phyloP scores from a whole-genome alignment of 2,113 vertebrate species.

The Microtus montanus region DNA sequence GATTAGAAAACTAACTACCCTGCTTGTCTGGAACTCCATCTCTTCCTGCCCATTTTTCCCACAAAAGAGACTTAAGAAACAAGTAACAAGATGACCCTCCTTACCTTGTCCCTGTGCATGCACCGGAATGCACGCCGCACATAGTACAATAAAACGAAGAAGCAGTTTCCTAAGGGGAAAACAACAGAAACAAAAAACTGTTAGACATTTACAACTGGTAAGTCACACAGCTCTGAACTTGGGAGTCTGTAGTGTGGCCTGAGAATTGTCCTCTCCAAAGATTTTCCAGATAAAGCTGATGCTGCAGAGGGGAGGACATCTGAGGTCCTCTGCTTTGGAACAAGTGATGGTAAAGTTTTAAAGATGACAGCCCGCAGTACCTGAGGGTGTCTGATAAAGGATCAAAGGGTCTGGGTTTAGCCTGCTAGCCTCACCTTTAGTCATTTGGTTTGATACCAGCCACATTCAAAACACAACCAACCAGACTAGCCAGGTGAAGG shows the following conservation, averaged over 20 bases:
- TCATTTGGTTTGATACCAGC: background rate
- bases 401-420: background rate
- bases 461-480: slow-evolving; percentile 17
- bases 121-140: slow-evolving; percentile 88
- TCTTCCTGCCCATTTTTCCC: background rate
- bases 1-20: background rate
- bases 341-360: background rate
- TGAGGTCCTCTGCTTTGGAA: background rate
- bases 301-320: too few relatives aligned
- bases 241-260: background rate
- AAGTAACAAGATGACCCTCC: slow-evolving; percentile 48
- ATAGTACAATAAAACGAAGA: slow-evolving; percentile 92
- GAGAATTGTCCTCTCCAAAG: background rate
- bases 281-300: background rate
- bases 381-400: background rate
- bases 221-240: background rate
- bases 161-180: slow-evolving; percentile 90
- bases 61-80: background rate
- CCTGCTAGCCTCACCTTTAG: background rate
- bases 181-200: slow-evolving; percentile 4
- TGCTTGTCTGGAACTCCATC: background rate
- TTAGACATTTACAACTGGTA: slow-evolving; percentile 33
- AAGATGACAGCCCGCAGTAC: slow-evolving; percentile 11
- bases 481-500: slow-evolving; percentile 9
- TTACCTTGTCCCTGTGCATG: slow-evolving; percentile 89